Percentiles rank a stretch among this genome's conserved stretches.
These are phyloP conservation scores for Muntiacus muntjak DNA, from an alignment of 2,113 vertebrate species.

Conservation along the genomic window DNA sequence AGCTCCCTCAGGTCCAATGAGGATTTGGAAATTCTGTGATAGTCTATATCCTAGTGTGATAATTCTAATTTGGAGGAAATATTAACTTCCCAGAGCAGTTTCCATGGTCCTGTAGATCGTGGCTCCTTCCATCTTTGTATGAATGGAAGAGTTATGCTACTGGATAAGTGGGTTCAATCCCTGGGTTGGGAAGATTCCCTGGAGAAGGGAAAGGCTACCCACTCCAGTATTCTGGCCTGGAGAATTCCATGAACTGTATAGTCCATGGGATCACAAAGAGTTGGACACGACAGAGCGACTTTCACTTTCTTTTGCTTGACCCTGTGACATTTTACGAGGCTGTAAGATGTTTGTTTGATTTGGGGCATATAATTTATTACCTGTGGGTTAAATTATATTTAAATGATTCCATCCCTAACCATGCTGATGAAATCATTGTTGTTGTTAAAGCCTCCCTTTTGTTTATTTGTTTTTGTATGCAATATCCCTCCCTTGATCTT, in stretches of 20 bases:
- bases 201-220: neutral
- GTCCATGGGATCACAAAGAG: neutral
- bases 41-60: neutral
- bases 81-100: neutral
- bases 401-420: neutral
- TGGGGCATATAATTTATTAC: neutral
- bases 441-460: neutral
- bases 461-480: neutral
- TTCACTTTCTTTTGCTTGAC: neutral
- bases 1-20: neutral
- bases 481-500: slow-evolving; percentile 3
- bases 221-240: neutral
- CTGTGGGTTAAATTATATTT: neutral
- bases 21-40: neutral
- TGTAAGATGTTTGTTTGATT: neutral
- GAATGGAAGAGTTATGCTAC: neutral
- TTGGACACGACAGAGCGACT: neutral
- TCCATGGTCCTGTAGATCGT: neutral
- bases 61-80: neutral
- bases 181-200: neutral
- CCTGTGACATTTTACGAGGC: neutral
- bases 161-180: neutral
- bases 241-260: neutral
- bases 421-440: neutral
- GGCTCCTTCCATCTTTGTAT: neutral